phyloP scores from a whole-genome alignment of 2,888 invertebrate species.

The Pediacus dermestoides region DNA sequence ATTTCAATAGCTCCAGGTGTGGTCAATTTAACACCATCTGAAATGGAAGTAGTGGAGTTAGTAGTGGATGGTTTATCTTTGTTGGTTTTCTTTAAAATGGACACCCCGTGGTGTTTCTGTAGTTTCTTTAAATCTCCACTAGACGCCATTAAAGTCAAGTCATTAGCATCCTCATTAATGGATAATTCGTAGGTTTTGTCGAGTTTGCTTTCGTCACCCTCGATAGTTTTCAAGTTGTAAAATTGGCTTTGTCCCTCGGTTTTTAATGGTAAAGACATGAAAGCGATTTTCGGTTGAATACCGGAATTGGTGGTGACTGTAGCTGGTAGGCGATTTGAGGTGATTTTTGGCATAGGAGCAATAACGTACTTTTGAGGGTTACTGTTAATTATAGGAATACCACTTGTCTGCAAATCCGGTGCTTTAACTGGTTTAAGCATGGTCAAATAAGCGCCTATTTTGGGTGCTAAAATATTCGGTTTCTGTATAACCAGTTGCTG shows the following conservation, averaged over 20 bases:
- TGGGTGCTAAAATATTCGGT: slow-evolving; percentile 43
- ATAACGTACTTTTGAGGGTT: slow-evolving; percentile 55
- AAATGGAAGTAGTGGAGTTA: slow-evolving; percentile 17
- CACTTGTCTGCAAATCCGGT: slow-evolving; percentile 9
- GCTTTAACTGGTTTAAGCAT: slow-evolving; percentile 53
- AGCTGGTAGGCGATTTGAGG: slow-evolving; percentile 55
- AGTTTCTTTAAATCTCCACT: neutral
- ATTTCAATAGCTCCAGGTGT: slow-evolving; percentile 9
- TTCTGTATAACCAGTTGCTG: slow-evolving; percentile 60
- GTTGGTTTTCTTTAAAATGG: slow-evolving; percentile 44
- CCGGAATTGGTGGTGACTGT: slow-evolving; percentile 58
- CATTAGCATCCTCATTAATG: slow-evolving; percentile 50
- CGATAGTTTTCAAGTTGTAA: slow-evolving; percentile 66
- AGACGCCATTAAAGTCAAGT: slow-evolving; percentile 41
- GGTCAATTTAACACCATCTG: slow-evolving; percentile 1
- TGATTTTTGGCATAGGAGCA: slow-evolving; percentile 59
- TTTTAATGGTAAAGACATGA: slow-evolving; percentile 44
- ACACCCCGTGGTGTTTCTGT: slow-evolving; percentile 45
- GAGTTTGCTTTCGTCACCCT: slow-evolving; percentile 20
- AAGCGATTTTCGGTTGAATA: slow-evolving; percentile 46
- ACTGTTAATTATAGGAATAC: slow-evolving; percentile 48
- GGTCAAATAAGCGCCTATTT: slow-evolving; percentile 56
- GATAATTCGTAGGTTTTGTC: slow-evolving; percentile 45
- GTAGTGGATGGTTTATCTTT: no score
- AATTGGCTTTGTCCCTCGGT: slow-evolving; percentile 44